Evolutionary conservation across 2,797 vertebrate species (phyloP), one percentile per base, ranked within the genome.

Genomic region (Chrosomus eos): DNA sequence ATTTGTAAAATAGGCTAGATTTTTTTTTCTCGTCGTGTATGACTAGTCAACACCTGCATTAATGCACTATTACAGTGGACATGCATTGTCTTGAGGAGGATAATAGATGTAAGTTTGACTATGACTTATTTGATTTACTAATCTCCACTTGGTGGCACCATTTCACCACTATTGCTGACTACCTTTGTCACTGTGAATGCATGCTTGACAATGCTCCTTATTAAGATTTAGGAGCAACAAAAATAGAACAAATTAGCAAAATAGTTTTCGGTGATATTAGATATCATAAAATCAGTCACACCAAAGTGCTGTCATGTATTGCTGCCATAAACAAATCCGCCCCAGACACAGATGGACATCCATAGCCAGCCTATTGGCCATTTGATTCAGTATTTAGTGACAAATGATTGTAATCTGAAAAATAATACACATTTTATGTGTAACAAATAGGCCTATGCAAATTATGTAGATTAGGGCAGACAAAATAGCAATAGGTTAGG

Each of bases 141-240:
- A 33, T 36, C 3, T 1, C 90, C 95, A 91, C 93, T 90, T 28
- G 89, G 91, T 88, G 94, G 93, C 92, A 91, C 92, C 92, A 90
- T 92, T 92, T 86, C 33, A 93, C 93, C 93, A 89, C 85, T 89
- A 53, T 90, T 76, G 33, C 14, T 48, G 48, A 48, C 21, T 33
- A 13, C 31, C 40, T 21, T 31, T 7, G 62, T 31, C 33, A n/a
- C 31, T 28, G 21, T 4, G 10, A 82, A 51, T 8, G 58, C 40
- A 26, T 66, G 21, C 55, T 33, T 7, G 58, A 26, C 55, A 33
- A 19, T 48, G 40, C 68, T 82, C 5, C 36, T 45, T 9, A 51
- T 45, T 19, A 21, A 13, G 21, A 5, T 68, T 28, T 40, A 58
- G n/a, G 0, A 58, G 21, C n/a, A 80, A 51, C 36, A 67, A 80